Evolutionary conservation across 2,797 vertebrate species (phyloP).

Genomic region (Phyllotis vaccarum): DNA sequence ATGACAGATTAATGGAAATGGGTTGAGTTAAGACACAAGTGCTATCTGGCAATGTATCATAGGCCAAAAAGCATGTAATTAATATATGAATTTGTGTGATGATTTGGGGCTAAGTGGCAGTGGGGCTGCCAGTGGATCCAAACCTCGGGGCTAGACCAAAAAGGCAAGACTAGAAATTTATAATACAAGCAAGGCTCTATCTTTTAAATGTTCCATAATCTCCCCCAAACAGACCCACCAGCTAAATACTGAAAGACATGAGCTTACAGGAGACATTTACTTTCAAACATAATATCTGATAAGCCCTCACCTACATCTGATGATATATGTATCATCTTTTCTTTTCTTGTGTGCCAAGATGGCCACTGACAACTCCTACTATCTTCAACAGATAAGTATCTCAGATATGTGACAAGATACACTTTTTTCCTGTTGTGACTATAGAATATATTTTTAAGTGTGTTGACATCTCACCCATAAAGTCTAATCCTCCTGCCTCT

Average conservation of each 20-base stretch:
- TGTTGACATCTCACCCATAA: not conserved
- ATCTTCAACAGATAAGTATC: not conserved
- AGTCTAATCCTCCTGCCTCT: not conserved
- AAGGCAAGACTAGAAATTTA: no score
- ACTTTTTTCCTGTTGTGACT: not conserved
- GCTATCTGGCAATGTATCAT: no score
- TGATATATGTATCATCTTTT: not conserved
- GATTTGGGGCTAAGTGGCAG: no score
- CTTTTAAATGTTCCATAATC: not conserved
- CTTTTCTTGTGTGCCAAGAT: not conserved
- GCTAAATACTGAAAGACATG: not conserved
- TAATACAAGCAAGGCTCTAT: no score
- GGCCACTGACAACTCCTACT: not conserved
- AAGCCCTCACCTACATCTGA: not conserved
- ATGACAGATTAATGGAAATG: no score
- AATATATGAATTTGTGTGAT: no score
- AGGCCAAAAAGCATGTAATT: no score
- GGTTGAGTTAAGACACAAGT: no score
- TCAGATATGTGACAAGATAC: not conserved
- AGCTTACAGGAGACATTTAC: not conserved
- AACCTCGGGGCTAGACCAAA: no score
- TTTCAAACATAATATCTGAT: not conserved
- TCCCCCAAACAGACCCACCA: not conserved
- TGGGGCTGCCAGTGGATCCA: no score
- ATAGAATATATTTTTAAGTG: not conserved